Percentiles rank a stretch among this genome's conserved stretches.
phyloP scores from a whole-genome alignment of 2,888 invertebrate species.

The Zaprionus lineosus region DNA sequence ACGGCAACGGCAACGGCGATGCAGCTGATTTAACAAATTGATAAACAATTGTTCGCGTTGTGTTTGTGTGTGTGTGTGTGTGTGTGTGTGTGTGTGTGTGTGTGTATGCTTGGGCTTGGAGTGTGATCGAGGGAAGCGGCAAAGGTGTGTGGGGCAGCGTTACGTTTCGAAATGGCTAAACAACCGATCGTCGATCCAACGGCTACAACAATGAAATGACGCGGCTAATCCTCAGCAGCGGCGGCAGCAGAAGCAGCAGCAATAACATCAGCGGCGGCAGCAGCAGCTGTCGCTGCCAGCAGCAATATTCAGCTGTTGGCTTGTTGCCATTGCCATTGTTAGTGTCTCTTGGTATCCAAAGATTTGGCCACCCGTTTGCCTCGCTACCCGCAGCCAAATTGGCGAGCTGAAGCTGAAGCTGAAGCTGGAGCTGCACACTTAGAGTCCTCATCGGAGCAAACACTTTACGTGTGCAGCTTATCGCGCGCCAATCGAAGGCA shows the following conservation, averaged over 20 bases:
- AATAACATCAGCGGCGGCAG: constrained; percentile 44
- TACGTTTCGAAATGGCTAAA: constrained; percentile 76
- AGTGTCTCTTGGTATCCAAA: constrained; percentile 34
- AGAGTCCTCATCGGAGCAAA: constrained; percentile 44
- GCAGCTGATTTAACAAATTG: constrained; percentile 77
- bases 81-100: constrained; percentile 13
- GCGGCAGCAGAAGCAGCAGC: constrained; percentile 38
- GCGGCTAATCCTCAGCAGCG: constrained; percentile 56
- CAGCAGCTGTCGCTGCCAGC: constrained; percentile 40
- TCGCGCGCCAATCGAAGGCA: constrained; percentile 83
- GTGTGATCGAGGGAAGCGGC: neutral
- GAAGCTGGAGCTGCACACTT: constrained; percentile 15
- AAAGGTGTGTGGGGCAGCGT: constrained; percentile 54
- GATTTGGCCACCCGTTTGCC: constrained; percentile 28
- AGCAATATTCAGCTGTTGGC: constrained; percentile 33
- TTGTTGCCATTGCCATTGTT: constrained; percentile 63
- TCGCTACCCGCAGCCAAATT: constrained; percentile 17
- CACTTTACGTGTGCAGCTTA: constrained; percentile 82
- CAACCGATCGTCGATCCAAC: constrained; percentile 64
- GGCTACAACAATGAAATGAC: constrained; percentile 58
- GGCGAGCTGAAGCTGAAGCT: constrained; percentile 7
- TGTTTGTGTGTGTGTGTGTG: constrained; percentile 32
- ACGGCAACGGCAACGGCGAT: constrained; percentile 51
- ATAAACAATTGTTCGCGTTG: constrained; percentile 80
- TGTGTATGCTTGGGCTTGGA: constrained; percentile 25